Base-by-base conservation (phyloP, 2,797 vertebrate genomes). In the Epinephelus malabaricus region DNA sequence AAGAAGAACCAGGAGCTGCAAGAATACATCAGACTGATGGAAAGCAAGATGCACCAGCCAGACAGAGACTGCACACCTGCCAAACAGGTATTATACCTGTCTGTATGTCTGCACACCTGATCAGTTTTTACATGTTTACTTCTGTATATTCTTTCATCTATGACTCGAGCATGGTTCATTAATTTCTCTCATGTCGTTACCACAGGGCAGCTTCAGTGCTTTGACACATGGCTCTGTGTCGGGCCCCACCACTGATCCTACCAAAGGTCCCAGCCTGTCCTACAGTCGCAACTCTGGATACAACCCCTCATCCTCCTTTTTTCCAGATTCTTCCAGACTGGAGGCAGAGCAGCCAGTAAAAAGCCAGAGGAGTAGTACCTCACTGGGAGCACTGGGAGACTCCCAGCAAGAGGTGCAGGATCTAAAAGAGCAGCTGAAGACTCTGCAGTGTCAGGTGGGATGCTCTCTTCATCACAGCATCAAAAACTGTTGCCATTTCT, bases 1-100 rank as follows among this genome's bases (percentile, higher is more conserved):
- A 96, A 95, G 89, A 96, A 94, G 89, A 96, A 95, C 88, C 95
- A 96, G 79, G 93, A 96, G 68, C 88, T 96, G 58, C 95, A 95
- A 61, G 94, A 96, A 30, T 95, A 96, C 18, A 78, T 96, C 77
- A 87, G 89, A 17, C 56, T 92, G 34, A 73, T 96, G 61, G 95
- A 96, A 83, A 92, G 25, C 74, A 91, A 90, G 56, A 64, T 92
- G 50, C 91, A 93, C 40, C 86, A 80, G 45, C 74, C 81, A 66
- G 86, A 91, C 15, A 90, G 89, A 75, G 86, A 89, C 73, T 85
- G 82, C 78, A 79, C 77, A 61, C 76, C 75, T 66, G 70, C 50
- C 53, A 81, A 83, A 86, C 89, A 89, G 86, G 92, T 94, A 82
- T 18, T 17, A 5, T 2, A 65, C 11, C 47, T 46, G 6, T 21